phyloP scores from a whole-genome alignment of 2,797 vertebrate species.

The Somateria mollissima region DNA sequence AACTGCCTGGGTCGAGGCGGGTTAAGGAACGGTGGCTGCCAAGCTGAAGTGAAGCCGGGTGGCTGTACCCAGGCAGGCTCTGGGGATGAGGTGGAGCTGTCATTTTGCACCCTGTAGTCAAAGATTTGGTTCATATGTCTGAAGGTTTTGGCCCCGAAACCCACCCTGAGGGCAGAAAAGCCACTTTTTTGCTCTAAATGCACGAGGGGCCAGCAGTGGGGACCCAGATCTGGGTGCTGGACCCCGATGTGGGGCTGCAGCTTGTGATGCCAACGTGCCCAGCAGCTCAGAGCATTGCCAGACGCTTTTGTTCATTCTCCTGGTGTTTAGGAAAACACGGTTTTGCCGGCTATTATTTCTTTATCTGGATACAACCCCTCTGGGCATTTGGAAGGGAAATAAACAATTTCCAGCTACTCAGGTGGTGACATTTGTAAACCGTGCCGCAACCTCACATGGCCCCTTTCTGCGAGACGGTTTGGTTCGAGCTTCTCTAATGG shows the following conservation, averaged over 20 bases:
- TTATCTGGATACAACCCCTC: not conserved
- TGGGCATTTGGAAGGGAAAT: slow-evolving; percentile 14
- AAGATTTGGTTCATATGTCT: not conserved
- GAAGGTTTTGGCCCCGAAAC: not conserved
- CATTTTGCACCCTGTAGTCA: not conserved
- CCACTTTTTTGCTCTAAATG: not conserved
- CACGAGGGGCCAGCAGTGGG: not conserved
- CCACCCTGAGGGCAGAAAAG: not conserved
- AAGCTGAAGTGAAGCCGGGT: not conserved
- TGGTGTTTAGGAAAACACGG: not conserved
- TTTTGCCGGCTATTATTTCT: not conserved
- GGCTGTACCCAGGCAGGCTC: not conserved
- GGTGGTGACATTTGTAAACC: not conserved
- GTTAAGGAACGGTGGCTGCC: not conserved
- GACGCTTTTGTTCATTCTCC: not conserved
- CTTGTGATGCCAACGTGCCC: not conserved
- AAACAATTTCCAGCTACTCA: not conserved
- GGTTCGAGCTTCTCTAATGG: not conserved
- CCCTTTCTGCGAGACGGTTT: not conserved
- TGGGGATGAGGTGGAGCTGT: not conserved
- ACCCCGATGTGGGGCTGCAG: not conserved
- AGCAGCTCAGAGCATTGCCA: not conserved
- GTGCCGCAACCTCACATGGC: fast-evolving
- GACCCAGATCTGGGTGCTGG: fast-evolving
- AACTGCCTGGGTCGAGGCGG: not conserved